A percentile compares a stretch with the other conserved stretches of the same genome.
Evolutionary conservation across 2,113 vertebrate species (phyloP).

Genomic region (Anguilla japonica): DNA sequence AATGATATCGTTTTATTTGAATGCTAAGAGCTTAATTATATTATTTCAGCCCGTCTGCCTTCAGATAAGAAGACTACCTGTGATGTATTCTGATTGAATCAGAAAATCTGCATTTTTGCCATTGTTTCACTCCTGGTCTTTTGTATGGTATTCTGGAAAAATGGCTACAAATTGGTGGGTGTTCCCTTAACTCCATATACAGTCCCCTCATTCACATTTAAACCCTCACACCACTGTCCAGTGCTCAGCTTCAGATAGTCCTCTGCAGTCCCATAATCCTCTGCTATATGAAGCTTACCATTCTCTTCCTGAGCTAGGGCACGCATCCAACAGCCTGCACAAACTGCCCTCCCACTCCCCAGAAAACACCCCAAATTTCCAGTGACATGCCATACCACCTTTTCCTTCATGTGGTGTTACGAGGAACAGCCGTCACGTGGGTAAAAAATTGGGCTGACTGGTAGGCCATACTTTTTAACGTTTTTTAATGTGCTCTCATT

Average conservation of each 20-base stretch:
- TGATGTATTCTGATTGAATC: neutral
- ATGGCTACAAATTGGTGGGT: neutral
- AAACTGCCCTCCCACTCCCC: neutral
- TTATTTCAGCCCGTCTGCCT: neutral
- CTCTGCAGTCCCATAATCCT: neutral
- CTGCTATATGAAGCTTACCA: neutral
- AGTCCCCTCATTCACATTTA: neutral
- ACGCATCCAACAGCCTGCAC: no score
- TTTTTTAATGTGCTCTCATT: neutral
- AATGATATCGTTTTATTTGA: neutral
- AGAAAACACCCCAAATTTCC: neutral
- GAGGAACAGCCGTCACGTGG: neutral
- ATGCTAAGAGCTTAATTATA: neutral
- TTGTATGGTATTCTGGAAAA: neutral
- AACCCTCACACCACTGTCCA: neutral
- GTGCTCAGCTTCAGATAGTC: neutral
- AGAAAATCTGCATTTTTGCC: neutral
- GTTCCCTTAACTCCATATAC: neutral
- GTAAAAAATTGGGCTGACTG: no score
- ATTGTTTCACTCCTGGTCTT: neutral
- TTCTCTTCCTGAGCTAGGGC: no score
- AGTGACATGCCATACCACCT: neutral
- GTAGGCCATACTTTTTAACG: no score
- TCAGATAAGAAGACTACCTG: neutral
- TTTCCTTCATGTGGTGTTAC: neutral